Base-by-base conservation (phyloP, 2,797 vertebrate genomes). In the Moxostoma hubbsi region DNA sequence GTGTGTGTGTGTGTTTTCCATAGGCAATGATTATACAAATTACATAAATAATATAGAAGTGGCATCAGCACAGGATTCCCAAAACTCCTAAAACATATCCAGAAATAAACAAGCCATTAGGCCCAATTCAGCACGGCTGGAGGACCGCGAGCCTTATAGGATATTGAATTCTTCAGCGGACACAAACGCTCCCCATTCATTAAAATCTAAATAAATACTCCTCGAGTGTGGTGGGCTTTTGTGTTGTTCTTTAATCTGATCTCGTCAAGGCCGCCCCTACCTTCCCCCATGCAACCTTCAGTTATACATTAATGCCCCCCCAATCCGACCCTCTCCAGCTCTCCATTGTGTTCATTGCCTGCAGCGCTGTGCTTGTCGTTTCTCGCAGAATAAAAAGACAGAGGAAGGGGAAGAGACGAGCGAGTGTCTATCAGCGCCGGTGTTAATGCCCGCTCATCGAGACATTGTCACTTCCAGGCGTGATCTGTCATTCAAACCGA, bases 191-290 rank as follows among this genome's bases (percentile, higher is more conserved):
- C 45, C 54, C 78, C 71, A 75, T 81, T 81, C 72, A 79, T 67
- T 73, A 58, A 79, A 83, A 81, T 83, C 71, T 74, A 81, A 83
- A 79, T 79, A 81, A 81, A 85, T 72, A 64, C 62, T 49, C 45
- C 64, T 72, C 54, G 66, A 75, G 75, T 64, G 71, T 47, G 76
- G 77, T 61, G 82, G 54, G 72, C 49, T 74, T 46, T 69, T 57
- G 82, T 67, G 68, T 71, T 67, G 73, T 50, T 67, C 61, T 77
- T 81, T 81, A 85, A 79, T 82, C 78, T 77, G 75, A 81, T 85
- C 81, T 81, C 76, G 36, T 82, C 70, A 65, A 75, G 53, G 77
- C 68, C 69, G 73, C 71, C 68, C 59, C 16, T 53, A 68, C 65
- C 59, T 64, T 47, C 70, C 54, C 72, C 66, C 63, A 58, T n/a